A percentile compares a stretch with the other conserved stretches of the same genome.
These are phyloP conservation scores for Acrocephalus arundinaceus DNA, from an alignment of 2,113 vertebrate genomes.

Conservation along the genomic window DNA sequence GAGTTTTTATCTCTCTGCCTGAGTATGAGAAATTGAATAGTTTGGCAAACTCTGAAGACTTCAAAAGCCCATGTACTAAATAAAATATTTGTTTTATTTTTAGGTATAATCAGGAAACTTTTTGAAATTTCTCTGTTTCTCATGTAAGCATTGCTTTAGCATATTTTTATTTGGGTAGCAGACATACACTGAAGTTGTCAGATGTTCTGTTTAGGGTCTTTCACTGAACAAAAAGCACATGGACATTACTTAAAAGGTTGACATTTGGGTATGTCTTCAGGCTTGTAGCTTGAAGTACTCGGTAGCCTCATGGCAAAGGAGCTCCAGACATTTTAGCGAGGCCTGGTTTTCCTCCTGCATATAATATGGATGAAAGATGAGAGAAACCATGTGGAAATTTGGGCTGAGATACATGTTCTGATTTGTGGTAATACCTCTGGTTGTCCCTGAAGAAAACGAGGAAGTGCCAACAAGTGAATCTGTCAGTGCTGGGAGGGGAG, in stretches of 20 bases:
- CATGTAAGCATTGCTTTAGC: neutral
- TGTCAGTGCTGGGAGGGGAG: neutral
- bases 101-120: neutral
- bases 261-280: neutral
- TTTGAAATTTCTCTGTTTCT: slow-evolving; percentile 15
- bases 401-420: neutral
- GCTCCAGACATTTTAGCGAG: neutral
- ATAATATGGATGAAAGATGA: neutral
- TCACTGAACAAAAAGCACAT: neutral
- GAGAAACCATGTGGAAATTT: neutral
- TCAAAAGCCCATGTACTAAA: slow-evolving; percentile 29
- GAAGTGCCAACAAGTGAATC: neutral
- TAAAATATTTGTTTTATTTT: slow-evolving; percentile 53
- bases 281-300: neutral
- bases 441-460: neutral
- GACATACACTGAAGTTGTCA: neutral
- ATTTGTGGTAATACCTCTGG: neutral
- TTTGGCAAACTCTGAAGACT: slow-evolving; percentile 33
- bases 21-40: slow-evolving; percentile 53
- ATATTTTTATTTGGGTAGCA: neutral
- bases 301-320: neutral
- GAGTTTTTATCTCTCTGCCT: slow-evolving; percentile 42
- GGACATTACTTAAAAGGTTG: neutral
- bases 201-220: neutral
- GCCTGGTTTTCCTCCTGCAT: neutral